Conservation (phyloP, 2,888 invertebrate species). For the Drosophila kuntzei region DNA sequence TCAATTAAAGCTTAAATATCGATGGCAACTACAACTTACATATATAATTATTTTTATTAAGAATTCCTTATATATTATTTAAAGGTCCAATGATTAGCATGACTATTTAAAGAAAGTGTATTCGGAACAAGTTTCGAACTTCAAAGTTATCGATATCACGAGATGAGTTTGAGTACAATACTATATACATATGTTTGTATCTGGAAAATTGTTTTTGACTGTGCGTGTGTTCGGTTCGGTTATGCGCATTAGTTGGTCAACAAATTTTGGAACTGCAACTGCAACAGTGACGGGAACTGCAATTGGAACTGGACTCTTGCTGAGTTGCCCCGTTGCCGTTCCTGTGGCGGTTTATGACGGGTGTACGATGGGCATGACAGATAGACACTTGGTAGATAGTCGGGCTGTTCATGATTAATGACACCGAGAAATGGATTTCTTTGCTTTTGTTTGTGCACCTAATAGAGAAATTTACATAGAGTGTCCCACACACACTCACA, state of each 20-base stretch:
- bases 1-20: too few relatives aligned
- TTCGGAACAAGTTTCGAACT: not conserved
- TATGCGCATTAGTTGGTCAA: slow-evolving; percentile 43
- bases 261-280: slow-evolving; percentile 16
- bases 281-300: slow-evolving; percentile 12
- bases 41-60: too few relatives aligned
- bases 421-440: slow-evolving; percentile 51
- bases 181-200: too few relatives aligned
- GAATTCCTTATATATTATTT: too few relatives aligned
- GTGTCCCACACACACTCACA: slow-evolving; percentile 17
- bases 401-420: slow-evolving; percentile 55
- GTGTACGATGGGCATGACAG: slow-evolving; percentile 33
- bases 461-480: slow-evolving; percentile 75
- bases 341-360: slow-evolving; percentile 4
- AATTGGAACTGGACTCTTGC: slow-evolving; percentile 60
- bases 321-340: slow-evolving; percentile 32
- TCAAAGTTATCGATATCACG: slow-evolving; percentile 18
- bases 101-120: not conserved
- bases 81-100: not conserved
- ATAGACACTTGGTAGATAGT: slow-evolving; percentile 35
- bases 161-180: not conserved
- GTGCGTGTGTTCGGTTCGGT: slow-evolving; percentile 33
- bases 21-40: too few relatives aligned
- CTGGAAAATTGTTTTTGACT: not conserved
- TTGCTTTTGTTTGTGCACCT: slow-evolving; percentile 69